Base-by-base conservation (phyloP, 2,888 invertebrate genomes). In the Diarsia mendica region DNA sequence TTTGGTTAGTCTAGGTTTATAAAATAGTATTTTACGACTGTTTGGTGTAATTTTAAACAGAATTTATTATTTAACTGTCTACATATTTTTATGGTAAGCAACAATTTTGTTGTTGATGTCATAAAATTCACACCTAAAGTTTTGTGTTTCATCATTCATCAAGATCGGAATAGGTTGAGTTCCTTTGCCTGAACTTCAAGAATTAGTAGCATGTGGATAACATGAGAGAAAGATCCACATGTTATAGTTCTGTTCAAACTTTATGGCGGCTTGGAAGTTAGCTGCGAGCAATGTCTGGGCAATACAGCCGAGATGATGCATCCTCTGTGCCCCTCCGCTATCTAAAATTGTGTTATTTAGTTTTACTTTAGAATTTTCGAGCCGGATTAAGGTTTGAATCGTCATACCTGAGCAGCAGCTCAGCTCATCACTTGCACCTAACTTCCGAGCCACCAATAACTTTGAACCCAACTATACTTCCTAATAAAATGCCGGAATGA, bases 1-100 rank as follows among this genome's bases (percentile, higher is more conserved):
- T 69, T 69, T 67, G 76, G 75, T 11, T 23, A 55, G 46, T 65
- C 66, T 82, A 55, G 10, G 28, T 65, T 28, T 3, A 67, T 68
- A 70, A 83, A 83, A 67, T 33, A 55, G 33, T 68, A 49, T 74
- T 58, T 61, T 65, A 60, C 46, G 33, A 60, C 51, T 18, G 18
- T 55, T 44, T 39, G 33, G 44, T 55, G 20, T 44, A 39, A 74
- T 55, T 74, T 64, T 33, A 20, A 55, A 55, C 23, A 49, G 1
- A 49, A 55, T 72, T 53, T 63, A 55, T 28, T 33, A 23, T n/a
- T 18, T 20, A 6, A 33, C 28, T 51, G 49, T 60, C 28, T 28
- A 5, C 44, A 23, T n/a, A n/a, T n/a, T 78, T 75, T 49, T 68
- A 11, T 11, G 58, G 18, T 18, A 48, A 44, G 55, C 55, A 69